Conservation (phyloP, 2,888 invertebrate genomes). For the Lasioglossum vierecki region DNA sequence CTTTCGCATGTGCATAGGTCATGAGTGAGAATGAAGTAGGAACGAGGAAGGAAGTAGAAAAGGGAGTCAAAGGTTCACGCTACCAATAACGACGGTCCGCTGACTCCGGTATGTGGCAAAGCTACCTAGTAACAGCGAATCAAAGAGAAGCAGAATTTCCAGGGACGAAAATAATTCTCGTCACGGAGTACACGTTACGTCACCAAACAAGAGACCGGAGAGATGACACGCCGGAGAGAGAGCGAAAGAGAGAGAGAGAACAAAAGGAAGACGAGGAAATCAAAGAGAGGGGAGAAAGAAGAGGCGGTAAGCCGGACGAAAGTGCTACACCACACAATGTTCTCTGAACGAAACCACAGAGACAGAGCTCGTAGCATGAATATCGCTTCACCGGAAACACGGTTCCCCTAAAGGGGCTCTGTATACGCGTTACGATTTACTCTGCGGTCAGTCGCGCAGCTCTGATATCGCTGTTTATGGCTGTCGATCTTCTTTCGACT, state of each 20-base stretch:
- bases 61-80: conserved; percentile 1
- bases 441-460: not conserved
- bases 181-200: conserved; percentile 11
- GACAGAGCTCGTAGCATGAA: not conserved
- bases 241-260: not conserved
- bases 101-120: not conserved
- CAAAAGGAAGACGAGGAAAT: conserved; percentile 18
- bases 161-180: conserved; percentile 10
- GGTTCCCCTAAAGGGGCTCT: conserved; percentile 21
- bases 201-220: not conserved
- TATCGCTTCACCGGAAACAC: conserved; percentile 36
- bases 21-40: not conserved
- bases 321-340: conserved; percentile 17
- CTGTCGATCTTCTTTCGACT: not conserved
- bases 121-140: not conserved
- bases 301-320: not conserved
- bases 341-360: conserved; percentile 20
- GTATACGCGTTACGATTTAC: not conserved
- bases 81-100: not conserved
- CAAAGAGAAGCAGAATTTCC: not conserved
- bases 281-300: not conserved
- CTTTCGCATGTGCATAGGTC: not conserved
- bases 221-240: not conserved
- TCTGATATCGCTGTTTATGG: not conserved
- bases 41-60: not conserved